Evolutionary conservation across 1,140 invertebrate genomes (phyloP).

Genomic region (Bombus superbus): DNA sequence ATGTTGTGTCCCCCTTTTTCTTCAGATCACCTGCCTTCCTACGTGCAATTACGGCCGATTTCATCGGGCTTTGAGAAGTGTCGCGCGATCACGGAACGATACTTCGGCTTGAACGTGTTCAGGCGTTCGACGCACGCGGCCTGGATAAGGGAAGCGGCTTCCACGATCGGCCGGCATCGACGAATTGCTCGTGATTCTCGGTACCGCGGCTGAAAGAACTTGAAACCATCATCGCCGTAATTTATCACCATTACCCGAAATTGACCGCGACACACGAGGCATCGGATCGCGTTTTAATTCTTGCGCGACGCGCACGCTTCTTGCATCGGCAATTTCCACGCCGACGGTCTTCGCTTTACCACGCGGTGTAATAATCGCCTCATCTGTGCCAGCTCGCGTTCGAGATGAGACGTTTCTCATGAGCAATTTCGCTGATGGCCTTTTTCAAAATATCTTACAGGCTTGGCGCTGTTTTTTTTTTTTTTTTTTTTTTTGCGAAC

Average conservation of each 20-base stretch:
- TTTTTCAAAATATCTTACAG: neutral
- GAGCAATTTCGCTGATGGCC: neutral
- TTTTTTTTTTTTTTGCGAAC: neutral
- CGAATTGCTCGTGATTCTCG: constrained; percentile 31
- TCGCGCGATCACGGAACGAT: constrained; percentile 69
- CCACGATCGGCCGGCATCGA: neutral
- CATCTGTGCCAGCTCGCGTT: too few relatives aligned
- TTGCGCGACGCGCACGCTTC: neutral
- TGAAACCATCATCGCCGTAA: constrained; percentile 20
- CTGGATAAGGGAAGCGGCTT: too few relatives aligned
- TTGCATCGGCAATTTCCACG: neutral
- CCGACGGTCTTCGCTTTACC: neutral
- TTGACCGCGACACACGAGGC: neutral
- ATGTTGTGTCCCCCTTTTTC: constrained; percentile 59
- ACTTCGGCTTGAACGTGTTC: constrained; percentile 7
- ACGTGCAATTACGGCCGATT: constrained; percentile 76
- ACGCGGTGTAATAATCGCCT: neutral
- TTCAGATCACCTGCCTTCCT: constrained; percentile 72
- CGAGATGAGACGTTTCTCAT: too few relatives aligned
- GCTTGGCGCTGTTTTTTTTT: neutral
- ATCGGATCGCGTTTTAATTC: constrained; percentile 9
- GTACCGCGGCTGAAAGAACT: neutral
- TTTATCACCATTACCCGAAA: constrained; percentile 31
- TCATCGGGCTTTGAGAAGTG: constrained; percentile 74
- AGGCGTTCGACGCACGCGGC: constrained; percentile 5